Conservation (phyloP, 2,888 invertebrate genomes). For the Scelioninae gen. 2 region DNA sequence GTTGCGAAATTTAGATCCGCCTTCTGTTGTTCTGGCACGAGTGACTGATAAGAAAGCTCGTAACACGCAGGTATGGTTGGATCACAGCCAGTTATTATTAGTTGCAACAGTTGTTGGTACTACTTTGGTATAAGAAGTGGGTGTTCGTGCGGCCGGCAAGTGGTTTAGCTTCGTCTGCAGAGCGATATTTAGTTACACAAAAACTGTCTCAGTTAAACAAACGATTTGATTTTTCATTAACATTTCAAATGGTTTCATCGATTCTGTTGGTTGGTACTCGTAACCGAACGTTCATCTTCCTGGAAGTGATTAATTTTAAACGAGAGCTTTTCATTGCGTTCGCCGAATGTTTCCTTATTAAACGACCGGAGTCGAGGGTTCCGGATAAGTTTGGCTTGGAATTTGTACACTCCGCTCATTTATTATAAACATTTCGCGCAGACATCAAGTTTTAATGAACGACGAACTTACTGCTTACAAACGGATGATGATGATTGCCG, state of each 20-base stretch:
- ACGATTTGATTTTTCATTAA: background rate
- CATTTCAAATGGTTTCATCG: background rate
- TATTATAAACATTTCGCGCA: background rate
- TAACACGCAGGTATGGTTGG: conserved; percentile 66
- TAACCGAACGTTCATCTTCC: background rate
- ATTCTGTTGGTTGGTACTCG: background rate
- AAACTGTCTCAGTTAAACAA: conserved; percentile 11
- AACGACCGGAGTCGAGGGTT: no score
- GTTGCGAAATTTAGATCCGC: conserved; percentile 62
- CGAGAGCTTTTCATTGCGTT: background rate
- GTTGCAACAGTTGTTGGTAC: conserved; percentile 53
- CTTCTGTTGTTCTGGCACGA: conserved; percentile 71
- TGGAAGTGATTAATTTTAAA: background rate
- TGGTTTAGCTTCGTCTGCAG: conserved; percentile 22
- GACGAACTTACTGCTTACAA: conserved; percentile 7
- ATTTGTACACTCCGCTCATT: background rate
- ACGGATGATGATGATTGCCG: no score
- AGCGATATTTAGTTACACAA: conserved; percentile 27
- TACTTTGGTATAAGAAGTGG: conserved; percentile 38
- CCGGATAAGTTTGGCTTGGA: background rate
- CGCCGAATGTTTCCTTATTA: background rate
- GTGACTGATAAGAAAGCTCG: conserved; percentile 64
- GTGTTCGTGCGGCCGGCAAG: conserved; percentile 43
- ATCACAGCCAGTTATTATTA: conserved; percentile 53
- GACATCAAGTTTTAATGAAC: conserved; percentile 32